phyloP scores from a whole-genome alignment of 1,140 invertebrate genomes.

The Brachionus koreanus region DNA sequence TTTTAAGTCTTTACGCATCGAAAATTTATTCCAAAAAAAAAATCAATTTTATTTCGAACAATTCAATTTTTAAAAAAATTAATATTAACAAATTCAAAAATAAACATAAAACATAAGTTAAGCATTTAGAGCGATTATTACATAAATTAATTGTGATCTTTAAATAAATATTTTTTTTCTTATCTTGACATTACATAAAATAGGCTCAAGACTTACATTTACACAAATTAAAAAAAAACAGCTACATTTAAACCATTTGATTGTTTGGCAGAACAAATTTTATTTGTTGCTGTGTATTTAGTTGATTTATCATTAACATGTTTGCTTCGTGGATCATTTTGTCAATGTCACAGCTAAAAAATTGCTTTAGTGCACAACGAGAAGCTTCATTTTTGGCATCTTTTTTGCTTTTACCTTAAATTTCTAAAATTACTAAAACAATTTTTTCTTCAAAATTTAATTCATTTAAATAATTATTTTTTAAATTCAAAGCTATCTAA shows the following conservation, averaged over 20 bases:
- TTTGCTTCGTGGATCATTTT: neutral
- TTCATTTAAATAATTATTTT: too few species aligned
- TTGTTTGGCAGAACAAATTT: neutral
- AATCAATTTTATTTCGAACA: neutral
- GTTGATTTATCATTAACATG: neutral
- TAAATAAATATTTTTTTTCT: neutral
- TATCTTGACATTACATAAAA: too few species aligned
- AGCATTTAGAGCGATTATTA: neutral
- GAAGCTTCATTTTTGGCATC: conserved; percentile 34
- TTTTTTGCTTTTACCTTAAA: conserved; percentile 37
- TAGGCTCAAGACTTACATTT: too few species aligned
- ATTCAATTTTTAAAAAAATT: neutral
- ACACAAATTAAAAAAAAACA: too few species aligned
- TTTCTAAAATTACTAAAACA: too few species aligned
- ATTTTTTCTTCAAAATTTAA: too few species aligned
- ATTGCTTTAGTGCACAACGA: neutral
- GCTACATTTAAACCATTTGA: neutral
- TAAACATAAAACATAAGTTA: neutral
- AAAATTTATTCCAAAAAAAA: neutral
- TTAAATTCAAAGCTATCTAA: too few species aligned
- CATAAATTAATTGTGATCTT: neutral
- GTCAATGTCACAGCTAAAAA: conserved; percentile 11
- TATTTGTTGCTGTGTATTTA: neutral
- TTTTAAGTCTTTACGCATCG: too few species aligned
- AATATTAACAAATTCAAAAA: neutral